These are phyloP conservation scores for Archaeoteleia sp. DNA, from an alignment of 2,888 invertebrate genomes.

Conservation along the genomic window DNA sequence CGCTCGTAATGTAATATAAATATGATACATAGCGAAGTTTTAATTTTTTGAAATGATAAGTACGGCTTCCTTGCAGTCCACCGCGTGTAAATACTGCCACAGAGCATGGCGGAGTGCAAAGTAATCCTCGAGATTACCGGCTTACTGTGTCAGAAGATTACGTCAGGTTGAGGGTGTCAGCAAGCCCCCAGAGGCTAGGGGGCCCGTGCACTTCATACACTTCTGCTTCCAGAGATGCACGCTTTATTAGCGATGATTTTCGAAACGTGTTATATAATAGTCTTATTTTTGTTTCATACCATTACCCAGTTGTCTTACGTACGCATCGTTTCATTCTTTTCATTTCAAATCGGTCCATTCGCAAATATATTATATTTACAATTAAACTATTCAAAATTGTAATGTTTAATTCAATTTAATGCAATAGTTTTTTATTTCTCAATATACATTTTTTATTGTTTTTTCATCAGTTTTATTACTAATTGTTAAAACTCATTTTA, in stretches of 20 bases:
- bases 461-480: no score
- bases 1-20: constrained; percentile 27
- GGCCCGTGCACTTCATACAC: constrained; percentile 51
- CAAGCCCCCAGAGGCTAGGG: constrained; percentile 64
- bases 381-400: no score
- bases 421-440: no score
- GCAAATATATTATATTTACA: no score
- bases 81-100: constrained; percentile 63
- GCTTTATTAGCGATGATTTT: constrained; percentile 50
- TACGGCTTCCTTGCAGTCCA: constrained; percentile 60
- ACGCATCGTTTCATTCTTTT: no score
- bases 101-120: constrained; percentile 63
- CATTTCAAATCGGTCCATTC: no score
- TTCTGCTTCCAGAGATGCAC: constrained; percentile 32
- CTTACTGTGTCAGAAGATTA: constrained; percentile 74
- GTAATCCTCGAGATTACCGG: constrained; percentile 73
- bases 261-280: constrained; percentile 12
- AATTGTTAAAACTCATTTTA: no score
- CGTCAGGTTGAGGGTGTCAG: constrained; percentile 73
- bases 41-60: constrained; percentile 52
- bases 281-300: constrained; percentile 35
- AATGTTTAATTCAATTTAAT: no score
- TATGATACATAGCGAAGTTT: constrained; percentile 27
- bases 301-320: no score
- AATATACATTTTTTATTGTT: no score